Percentiles rank a stretch among this genome's conserved stretches.
These are phyloP conservation scores for Pinna nobilis DNA, from an alignment of 1,140 invertebrate species.

Conservation along the genomic window DNA sequence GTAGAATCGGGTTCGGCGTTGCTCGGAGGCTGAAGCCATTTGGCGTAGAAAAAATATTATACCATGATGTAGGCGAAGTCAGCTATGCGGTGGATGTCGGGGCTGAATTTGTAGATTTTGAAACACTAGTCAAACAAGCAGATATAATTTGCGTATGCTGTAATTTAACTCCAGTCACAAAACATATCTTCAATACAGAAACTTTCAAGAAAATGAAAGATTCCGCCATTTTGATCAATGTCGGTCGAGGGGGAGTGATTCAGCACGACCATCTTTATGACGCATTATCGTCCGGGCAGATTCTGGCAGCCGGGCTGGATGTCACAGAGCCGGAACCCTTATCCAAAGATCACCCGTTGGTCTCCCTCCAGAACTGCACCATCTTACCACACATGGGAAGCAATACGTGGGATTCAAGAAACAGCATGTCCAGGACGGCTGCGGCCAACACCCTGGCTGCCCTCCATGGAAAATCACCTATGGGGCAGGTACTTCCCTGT, in stretches of 20 bases:
- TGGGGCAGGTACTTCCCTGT: constrained; percentile 17
- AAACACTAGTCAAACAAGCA: constrained; percentile 59
- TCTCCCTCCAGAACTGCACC: constrained; percentile 88
- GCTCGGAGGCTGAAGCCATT: constrained; percentile 82
- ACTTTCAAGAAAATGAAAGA: constrained; percentile 70
- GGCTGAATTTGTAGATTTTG: constrained; percentile 80
- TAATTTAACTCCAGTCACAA: constrained; percentile 63
- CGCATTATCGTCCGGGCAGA: constrained; percentile 83
- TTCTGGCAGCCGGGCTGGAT: constrained; percentile 92
- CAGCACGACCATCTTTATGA: constrained; percentile 65
- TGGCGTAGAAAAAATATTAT: constrained; percentile 82
- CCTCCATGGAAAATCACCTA: constrained; percentile 79
- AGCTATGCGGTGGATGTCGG: constrained; percentile 79
- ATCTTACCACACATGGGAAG: constrained; percentile 95
- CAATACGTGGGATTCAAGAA: constrained; percentile 87
- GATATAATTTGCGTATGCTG: constrained; percentile 72
- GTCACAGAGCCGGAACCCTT: constrained; percentile 95
- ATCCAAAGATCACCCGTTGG: constrained; percentile 85
- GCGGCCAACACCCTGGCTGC: constrained; percentile 91
- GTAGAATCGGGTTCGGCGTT: constrained; percentile 82
- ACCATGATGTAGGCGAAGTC: constrained; percentile 81
- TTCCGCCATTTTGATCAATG: constrained; percentile 70
- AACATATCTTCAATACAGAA: constrained; percentile 52
- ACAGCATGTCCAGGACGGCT: constrained; percentile 88
- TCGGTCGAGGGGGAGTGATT: constrained; percentile 70